Conservation (phyloP, 2,113 vertebrate species). For the Pardalotus punctatus region DNA sequence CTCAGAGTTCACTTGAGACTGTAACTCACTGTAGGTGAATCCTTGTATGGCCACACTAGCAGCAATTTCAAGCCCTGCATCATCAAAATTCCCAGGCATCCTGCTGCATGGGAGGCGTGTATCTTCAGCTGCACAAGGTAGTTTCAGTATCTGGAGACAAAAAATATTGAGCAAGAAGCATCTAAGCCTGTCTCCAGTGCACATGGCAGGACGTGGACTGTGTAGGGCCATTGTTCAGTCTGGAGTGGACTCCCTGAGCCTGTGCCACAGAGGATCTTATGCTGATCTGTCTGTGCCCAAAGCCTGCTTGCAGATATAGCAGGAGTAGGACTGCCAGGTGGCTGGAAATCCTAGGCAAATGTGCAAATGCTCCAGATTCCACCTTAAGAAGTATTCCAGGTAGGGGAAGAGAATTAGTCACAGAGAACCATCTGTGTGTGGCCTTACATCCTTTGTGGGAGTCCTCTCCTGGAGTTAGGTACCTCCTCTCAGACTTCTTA, state of each 20-base stretch:
- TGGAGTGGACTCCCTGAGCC: not conserved
- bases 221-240: not conserved
- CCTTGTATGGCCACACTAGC: not conserved
- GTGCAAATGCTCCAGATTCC: not conserved
- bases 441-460: not conserved
- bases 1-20: not conserved
- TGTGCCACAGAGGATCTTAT: not conserved
- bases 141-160: not conserved
- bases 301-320: not conserved
- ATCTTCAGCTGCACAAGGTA: not conserved
- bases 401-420: not conserved
- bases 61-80: not conserved
- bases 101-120: accelerated
- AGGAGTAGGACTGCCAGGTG: not conserved
- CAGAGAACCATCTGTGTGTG: not conserved
- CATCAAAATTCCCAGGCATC: not conserved
- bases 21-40: not conserved
- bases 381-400: not conserved
- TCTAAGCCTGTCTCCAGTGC: not conserved
- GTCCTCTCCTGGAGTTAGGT: not conserved
- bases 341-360: not conserved
- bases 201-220: not conserved
- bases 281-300: not conserved
- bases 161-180: not conserved
- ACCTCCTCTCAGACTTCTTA: not conserved